Evolutionary conservation across 1,140 invertebrate species (phyloP).

Genomic region (Zophobas morio): DNA sequence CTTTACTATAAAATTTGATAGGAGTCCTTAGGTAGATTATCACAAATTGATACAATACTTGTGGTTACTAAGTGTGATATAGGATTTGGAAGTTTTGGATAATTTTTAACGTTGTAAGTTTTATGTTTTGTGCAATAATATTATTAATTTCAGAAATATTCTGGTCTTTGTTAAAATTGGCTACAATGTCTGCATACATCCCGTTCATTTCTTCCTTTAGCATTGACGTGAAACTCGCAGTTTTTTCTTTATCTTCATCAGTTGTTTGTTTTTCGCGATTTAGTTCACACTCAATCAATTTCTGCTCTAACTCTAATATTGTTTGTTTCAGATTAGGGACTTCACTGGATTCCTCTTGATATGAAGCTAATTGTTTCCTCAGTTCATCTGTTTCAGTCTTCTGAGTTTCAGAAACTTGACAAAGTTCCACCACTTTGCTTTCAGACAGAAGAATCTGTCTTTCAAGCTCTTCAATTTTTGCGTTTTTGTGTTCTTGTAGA

Average conservation of each 20-base stretch:
- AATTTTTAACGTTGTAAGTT: conserved; percentile 51
- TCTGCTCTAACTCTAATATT: conserved; percentile 43
- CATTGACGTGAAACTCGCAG: conserved; percentile 14
- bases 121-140: conserved; percentile 48
- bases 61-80: too few species aligned
- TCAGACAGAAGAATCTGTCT: conserved; percentile 12
- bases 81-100: conserved; percentile 44
- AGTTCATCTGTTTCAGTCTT: conserved; percentile 40
- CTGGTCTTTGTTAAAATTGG: conserved; percentile 42
- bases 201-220: conserved; percentile 52
- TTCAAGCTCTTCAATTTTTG: conserved; percentile 26
- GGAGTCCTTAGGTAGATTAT: not conserved
- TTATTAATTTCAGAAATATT: conserved; percentile 40
- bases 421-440: conserved; percentile 6
- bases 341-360: conserved; percentile 8
- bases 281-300: conserved; percentile 37
- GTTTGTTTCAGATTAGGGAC: conserved; percentile 15
- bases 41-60: not conserved
- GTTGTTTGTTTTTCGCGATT: not conserved
- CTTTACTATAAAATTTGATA: too few species aligned
- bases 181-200: conserved; percentile 51
- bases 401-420: conserved; percentile 32
- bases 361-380: conserved; percentile 4
- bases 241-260: conserved; percentile 43
- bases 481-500: conserved; percentile 2